Evolutionary conservation across 2,888 invertebrate species (phyloP), one percentile per base, ranked within the genome.

Genomic region (Lasioglossum oenotherae): DNA sequence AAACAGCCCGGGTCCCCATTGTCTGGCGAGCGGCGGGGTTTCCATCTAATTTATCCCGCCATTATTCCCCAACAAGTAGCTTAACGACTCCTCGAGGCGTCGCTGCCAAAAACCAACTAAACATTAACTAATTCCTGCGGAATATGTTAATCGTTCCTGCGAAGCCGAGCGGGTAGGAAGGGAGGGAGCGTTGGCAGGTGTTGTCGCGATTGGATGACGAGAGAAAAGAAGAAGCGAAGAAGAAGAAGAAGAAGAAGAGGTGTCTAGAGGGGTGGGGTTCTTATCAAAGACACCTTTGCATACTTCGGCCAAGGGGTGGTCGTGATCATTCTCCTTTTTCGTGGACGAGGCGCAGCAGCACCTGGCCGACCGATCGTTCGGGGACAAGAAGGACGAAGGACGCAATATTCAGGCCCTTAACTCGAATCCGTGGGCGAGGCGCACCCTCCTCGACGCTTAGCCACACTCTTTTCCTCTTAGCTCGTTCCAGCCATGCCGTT

Each of bases 401-500:
- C 91, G 91, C 88, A 92, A 92, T 91, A 91, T 92, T 92, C 90
- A 87, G 86, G 78, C 92, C 86, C 87, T 89, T 86, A 85, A 74
- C 81, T 87, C 77, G 84, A 87, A 88, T 84, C 86, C 83, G 84
- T 84, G 81, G 87, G 75, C 87, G 78, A 69, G 74, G 81, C 67
- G 79, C 78, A 84, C 87, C 83, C 88, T 78, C 87, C 76, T 71
- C 76, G 74, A 79, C 85, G 88, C 85, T 85, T 87, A 82, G 69
- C 80, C 81, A 75, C 86, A 78, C 88, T 86, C 85, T 74, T 84
- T 85, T 87, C 84, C 89, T 88, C 92, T 87, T 87, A 85, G 85
- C 87, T 87, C 85, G 88, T 78, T 87, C 84, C 83, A 84, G 73
- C 89, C 89, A 88, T 89, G 85, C 85, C 90, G 91, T 93, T 92